Evolutionary conservation across 2,113 vertebrate species (phyloP).

Genomic region (Platysternon megacephalum): DNA sequence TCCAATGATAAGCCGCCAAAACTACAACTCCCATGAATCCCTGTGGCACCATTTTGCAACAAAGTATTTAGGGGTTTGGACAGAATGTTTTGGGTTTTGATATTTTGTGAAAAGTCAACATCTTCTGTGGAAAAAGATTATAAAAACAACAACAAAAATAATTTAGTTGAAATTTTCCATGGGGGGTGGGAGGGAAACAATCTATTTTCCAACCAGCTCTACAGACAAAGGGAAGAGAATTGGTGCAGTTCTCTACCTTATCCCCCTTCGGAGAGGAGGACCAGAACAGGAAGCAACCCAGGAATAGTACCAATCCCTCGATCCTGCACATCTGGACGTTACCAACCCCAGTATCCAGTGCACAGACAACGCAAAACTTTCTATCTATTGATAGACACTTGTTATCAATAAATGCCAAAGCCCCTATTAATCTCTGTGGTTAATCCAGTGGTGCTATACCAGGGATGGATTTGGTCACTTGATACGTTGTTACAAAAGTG

Average conservation of each 20-base stretch:
- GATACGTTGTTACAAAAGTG: too few species aligned
- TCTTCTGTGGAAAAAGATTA: fast-evolving
- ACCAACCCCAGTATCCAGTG: background rate
- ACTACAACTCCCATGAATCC: too few species aligned
- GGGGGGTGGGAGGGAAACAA: fast-evolving
- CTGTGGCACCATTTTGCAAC: too few species aligned
- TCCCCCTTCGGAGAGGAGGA: background rate
- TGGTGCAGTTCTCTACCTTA: background rate
- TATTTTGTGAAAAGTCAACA: background rate
- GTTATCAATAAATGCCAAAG: constrained; percentile 1
- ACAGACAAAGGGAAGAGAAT: background rate
- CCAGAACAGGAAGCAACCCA: background rate
- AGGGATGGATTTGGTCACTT: too few species aligned
- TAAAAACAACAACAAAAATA: background rate
- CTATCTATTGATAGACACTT: background rate
- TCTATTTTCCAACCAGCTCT: background rate
- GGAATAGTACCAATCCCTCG: background rate
- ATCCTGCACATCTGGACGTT: background rate
- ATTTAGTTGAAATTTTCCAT: background rate
- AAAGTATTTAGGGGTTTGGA: background rate
- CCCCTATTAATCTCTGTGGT: too few species aligned
- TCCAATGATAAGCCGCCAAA: too few species aligned
- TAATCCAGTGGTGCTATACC: too few species aligned
- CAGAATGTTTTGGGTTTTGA: background rate
- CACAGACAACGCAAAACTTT: background rate